Conservation (phyloP, 2,888 invertebrate species). For the Sinotaia quadrata region DNA sequence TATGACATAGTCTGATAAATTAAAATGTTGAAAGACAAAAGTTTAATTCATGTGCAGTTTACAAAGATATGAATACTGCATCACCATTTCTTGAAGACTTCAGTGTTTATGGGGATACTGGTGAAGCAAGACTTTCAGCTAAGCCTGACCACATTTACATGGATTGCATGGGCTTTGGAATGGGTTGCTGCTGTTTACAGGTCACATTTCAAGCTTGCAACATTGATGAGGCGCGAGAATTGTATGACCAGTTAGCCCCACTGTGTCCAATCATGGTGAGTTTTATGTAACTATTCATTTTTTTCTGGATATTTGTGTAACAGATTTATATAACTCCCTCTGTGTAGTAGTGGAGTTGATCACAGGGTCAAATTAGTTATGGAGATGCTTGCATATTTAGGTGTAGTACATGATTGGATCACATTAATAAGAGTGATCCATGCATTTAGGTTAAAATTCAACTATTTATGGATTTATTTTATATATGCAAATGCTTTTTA, state of each 20-base stretch:
- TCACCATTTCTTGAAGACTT: conserved; percentile 78
- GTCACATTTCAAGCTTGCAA: conserved; percentile 92
- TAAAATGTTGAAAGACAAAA: no score
- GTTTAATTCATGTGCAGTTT: conserved; percentile 84
- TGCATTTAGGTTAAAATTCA: no score
- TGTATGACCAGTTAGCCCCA: conserved; percentile 97
- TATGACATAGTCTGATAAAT: no score
- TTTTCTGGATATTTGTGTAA: not conserved
- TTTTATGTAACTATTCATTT: conserved; percentile 3
- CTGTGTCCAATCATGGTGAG: conserved; percentile 95
- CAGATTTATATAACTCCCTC: no score
- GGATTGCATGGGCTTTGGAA: conserved; percentile 98
- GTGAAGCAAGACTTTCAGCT: conserved; percentile 78
- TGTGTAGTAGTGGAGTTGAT: no score
- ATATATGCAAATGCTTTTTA: no score
- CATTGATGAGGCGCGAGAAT: conserved; percentile 92
- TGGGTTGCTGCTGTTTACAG: conserved; percentile 98
- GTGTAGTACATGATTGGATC: no score
- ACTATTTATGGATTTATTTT: no score
- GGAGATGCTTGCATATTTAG: no score
- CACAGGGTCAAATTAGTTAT: no score
- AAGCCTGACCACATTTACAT: conserved; percentile 94
- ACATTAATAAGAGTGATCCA: no score
- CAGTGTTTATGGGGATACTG: conserved; percentile 76
- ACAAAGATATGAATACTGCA: conserved; percentile 87